phyloP scores from a whole-genome alignment of 1,140 invertebrate genomes.

The Bombus superbus region DNA sequence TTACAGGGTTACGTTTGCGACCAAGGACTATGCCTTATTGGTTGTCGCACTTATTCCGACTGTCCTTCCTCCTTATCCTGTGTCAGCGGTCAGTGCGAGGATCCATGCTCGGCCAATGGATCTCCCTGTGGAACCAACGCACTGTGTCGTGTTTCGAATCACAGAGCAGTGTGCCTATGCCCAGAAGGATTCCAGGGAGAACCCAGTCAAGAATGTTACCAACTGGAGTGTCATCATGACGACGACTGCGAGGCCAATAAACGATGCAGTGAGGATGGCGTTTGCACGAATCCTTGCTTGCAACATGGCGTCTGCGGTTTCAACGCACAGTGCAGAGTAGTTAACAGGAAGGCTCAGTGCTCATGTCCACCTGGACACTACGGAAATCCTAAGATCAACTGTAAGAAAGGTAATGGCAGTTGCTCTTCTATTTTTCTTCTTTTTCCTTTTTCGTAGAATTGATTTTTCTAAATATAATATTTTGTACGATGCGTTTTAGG shows the following conservation, averaged over 20 bases:
- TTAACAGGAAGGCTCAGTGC: conserved; percentile 90
- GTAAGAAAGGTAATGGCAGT: conserved; percentile 84
- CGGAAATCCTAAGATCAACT: conserved; percentile 92
- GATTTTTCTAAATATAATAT: neutral
- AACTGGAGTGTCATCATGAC: conserved; percentile 90
- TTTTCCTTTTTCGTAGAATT: neutral
- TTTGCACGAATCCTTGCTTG: conserved; percentile 93
- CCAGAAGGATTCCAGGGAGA: conserved; percentile 92
- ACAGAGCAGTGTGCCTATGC: conserved; percentile 92
- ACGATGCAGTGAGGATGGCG: conserved; percentile 87
- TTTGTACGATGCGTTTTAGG: conserved; percentile 71
- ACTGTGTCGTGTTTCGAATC: conserved; percentile 88
- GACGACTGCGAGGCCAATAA: conserved; percentile 91
- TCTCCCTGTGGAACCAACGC: conserved; percentile 90
- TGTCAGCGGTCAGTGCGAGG: conserved; percentile 88
- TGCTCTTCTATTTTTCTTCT: accelerated
- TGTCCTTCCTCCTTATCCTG: conserved; percentile 91
- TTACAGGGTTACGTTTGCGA: conserved; percentile 86
- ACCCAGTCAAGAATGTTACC: conserved; percentile 88
- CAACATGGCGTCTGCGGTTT: conserved; percentile 89
- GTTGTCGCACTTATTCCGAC: conserved; percentile 91
- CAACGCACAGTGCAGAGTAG: conserved; percentile 93
- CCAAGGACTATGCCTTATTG: conserved; percentile 86
- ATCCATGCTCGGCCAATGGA: conserved; percentile 87
- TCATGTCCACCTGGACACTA: conserved; percentile 92